Evolutionary conservation across 2,113 vertebrate genomes (phyloP).

Genomic region (Menura novaehollandiae): DNA sequence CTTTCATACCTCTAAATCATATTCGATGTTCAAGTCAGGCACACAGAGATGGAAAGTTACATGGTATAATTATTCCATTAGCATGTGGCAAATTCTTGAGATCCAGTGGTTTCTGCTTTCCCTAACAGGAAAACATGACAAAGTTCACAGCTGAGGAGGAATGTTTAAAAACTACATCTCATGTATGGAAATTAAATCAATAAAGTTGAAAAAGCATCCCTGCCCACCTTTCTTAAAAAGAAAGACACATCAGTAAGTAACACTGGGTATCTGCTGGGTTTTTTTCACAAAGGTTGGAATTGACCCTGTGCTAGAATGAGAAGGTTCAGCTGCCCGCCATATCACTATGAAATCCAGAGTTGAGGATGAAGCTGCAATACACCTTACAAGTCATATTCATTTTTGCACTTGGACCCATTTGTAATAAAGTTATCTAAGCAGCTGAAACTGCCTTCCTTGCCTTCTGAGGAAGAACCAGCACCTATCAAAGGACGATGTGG

Average conservation of each 20-base stretch:
- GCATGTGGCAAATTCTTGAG: neutral
- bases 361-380: neutral
- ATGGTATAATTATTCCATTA: neutral
- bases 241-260: neutral
- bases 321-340: neutral
- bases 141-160: neutral
- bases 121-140: neutral
- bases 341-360: neutral
- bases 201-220: neutral
- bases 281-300: neutral
- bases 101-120: neutral
- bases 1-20: neutral
- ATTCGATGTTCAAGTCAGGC: neutral
- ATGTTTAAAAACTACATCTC: neutral
- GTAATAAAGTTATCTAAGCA: neutral
- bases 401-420: neutral
- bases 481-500: accelerated
- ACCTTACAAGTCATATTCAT: neutral
- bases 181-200: neutral
- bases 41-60: neutral
- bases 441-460: neutral
- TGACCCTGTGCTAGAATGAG: neutral
- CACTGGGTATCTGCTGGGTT: too few relatives aligned
- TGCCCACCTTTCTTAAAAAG: neutral
- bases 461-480: neutral